Evolutionary conservation across 2,888 invertebrate species (phyloP), one percentile per base, ranked within the genome.

Genomic region (Hydropsyche betteni): DNA sequence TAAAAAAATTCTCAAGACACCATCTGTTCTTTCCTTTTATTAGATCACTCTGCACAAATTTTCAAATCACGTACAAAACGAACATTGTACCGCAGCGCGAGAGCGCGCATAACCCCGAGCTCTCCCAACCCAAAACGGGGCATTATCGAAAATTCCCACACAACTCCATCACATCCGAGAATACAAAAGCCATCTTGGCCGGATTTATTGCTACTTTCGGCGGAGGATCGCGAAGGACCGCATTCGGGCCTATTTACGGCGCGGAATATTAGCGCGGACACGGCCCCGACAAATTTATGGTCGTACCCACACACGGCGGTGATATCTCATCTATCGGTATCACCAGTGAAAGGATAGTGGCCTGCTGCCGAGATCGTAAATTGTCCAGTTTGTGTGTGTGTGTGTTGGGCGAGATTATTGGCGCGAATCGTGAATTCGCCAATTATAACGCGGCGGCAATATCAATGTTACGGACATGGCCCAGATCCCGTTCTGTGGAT

Each of bases 61-160:
- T 58, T 58, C 58, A 58, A 58, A n/a, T 58, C 58, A 58, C 58
- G 58, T 58, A 53, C 53, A 53, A 12, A 53, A 53, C 12, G 53
- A 24, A 24, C 53, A 14, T 16, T 16, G 53, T 53, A 58, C 58
- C 24, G 44, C 44, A 58, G 16, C 24, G 5, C 58, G 58, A 14
- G 4, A 16, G 24, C 58, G 58, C 24, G 24, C 24, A 24, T 24
- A 24, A 44, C 10, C 44, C 7, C 44, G 10, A 2, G 3, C 44
- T 44, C 44, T 1, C 7, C 44, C 24, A 24, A 2, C 10, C 44
- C 44, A 44, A 44, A 44, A 44, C 44, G 44, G 10, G 24, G 10
- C 44, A 44, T 44, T 44, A 44, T 44, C 44, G 44, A 44, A 44
- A 44, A 44, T 44, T 44, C 44, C 44, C 44, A 44, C 44, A 44